Evolutionary conservation across 2,888 invertebrate genomes (phyloP), one percentile per base, ranked within the genome.

Genomic region (Pyrgus malvae): DNA sequence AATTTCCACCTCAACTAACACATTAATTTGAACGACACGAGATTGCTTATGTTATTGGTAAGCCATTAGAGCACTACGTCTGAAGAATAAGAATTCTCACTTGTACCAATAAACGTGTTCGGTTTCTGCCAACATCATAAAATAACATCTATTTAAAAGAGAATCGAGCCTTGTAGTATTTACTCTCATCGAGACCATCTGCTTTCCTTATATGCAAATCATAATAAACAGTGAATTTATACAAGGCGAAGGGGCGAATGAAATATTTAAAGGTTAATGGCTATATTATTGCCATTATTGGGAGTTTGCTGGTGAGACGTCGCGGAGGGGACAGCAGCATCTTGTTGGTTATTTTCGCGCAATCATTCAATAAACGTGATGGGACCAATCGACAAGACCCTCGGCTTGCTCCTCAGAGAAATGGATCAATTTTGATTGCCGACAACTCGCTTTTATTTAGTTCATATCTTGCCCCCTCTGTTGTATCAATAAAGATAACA

Each of bases 311-410:
- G 72, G 69, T 70, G 72, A 70, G 70, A 70, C 73, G 61, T 69
- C 62, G 70, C 51, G 53, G 72, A 82, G 84, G 84, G 88, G 87
- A 70, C 76, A 70, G 63, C 73, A 70, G 65, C 76, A 75, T 83
- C 83, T 84, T 74, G 70, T 67, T 74, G 69, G 76, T 75, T 80
- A 79, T 82, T 83, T 89, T 89, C 83, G 88, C 86, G 84, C 89
- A 90, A 90, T 90, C 89, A 89, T 90, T 80, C 89, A 90, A 90
- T 90, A 83, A 89, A 83, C 82, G 57, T 80, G 83, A 87, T 88
- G 79, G 79, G 75, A 72, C 76, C 83, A 88, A 83, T 88, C 89
- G 80, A 80, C 78, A 79, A 83, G 84, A 83, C 88, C 86, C 89
- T 86, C 86, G 68, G 70, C 70, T 69, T 67, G 63, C 78, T 80